Conservation (phyloP, 2,113 vertebrate genomes). For the Oncorhynchus kisutch region DNA sequence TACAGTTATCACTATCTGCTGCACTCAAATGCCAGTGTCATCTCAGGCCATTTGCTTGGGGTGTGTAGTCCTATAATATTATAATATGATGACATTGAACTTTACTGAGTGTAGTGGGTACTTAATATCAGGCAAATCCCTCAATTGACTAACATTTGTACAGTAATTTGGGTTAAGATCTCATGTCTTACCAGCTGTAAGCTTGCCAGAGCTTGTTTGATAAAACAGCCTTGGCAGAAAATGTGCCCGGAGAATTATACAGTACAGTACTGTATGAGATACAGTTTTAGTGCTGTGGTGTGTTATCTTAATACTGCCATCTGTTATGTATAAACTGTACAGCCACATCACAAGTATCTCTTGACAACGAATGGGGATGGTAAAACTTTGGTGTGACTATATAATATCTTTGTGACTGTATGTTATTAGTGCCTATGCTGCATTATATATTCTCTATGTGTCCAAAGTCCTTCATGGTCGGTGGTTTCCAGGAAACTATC, state of each 20-base stretch:
- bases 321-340: not conserved
- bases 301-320: not conserved
- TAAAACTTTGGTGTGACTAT: not conserved
- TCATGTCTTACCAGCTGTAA: not conserved
- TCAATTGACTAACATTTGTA: not conserved
- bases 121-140: not conserved
- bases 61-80: too few species aligned
- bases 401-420: not conserved
- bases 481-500: conserved; percentile 9
- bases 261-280: not conserved
- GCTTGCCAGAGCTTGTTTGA: not conserved
- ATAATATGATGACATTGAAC: not conserved
- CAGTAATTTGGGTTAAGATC: not conserved
- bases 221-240: not conserved
- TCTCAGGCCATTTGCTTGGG: too few species aligned
- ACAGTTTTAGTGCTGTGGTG: not conserved
- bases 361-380: not conserved
- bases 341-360: not conserved
- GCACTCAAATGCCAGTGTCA: not conserved
- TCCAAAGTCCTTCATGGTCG: conserved; percentile 6
- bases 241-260: not conserved
- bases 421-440: too few species aligned
- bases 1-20: too few species aligned
- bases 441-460: not conserved
- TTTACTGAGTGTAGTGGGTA: not conserved